phyloP scores from a whole-genome alignment of 2,888 invertebrate genomes.

The Scaptomyza cyrtandrae region DNA sequence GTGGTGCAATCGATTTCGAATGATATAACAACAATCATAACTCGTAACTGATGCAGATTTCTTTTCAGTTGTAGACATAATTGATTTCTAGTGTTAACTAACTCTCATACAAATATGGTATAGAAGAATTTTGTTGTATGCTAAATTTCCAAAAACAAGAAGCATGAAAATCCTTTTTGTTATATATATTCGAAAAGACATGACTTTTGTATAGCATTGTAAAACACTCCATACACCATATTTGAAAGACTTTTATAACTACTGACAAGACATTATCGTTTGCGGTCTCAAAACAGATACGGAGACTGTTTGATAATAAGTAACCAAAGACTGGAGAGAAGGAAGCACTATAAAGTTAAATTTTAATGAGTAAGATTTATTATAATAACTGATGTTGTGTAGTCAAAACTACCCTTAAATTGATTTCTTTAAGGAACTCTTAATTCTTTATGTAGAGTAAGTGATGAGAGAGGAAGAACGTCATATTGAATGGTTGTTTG shows the following conservation, averaged over 20 bases:
- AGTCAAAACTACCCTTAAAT: neutral
- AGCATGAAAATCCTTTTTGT: no score
- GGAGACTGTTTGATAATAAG: neutral
- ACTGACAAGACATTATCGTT: no score
- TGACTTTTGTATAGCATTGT: no score
- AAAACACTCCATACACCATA: no score
- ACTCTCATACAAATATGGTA: neutral
- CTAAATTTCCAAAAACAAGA: no score
- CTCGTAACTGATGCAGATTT: conserved; percentile 24
- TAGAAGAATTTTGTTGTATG: neutral
- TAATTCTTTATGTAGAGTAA: conserved; percentile 4
- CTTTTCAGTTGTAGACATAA: conserved; percentile 25
- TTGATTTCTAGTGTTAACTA: conserved; percentile 45
- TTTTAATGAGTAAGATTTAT: neutral
- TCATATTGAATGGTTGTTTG: conserved; percentile 6
- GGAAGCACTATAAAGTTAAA: neutral
- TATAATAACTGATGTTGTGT: no score
- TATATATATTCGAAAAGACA: no score
- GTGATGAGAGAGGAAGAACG: conserved; percentile 1
- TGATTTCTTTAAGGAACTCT: conserved; percentile 4
- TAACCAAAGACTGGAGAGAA: neutral
- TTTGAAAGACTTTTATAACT: neutral
- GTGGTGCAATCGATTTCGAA: conserved; percentile 30
- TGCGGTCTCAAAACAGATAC: neutral
- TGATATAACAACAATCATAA: conserved; percentile 37